Percentiles rank a stretch among this genome's conserved stretches.
Evolutionary conservation across 2,113 vertebrate genomes (phyloP).

Genomic region (Chloroceryle aenea): DNA sequence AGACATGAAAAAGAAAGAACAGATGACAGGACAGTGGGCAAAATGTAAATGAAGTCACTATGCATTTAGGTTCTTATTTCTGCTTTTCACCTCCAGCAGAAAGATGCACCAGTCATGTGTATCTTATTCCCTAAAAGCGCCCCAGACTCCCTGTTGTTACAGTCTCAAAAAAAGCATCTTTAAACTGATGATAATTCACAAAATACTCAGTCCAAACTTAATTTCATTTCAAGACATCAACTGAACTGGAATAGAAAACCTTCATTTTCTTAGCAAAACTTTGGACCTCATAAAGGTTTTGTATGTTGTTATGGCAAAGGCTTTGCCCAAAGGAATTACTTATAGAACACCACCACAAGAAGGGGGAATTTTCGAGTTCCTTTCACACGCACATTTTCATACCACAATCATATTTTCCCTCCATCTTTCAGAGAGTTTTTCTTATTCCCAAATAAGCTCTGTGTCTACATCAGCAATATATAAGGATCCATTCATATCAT

Average conservation of each 20-base stretch:
- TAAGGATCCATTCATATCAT: background rate
- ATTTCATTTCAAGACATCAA: constrained; percentile 62
- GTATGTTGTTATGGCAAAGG: constrained; percentile 43
- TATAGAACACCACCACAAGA: background rate
- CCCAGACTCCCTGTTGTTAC: background rate
- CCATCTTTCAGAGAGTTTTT: constrained; percentile 24
- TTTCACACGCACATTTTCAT: constrained; percentile 40
- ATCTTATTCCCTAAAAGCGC: background rate
- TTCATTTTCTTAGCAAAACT: constrained; percentile 73
- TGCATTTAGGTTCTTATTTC: background rate
- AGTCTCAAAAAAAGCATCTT: constrained; percentile 31
- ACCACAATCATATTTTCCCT: background rate
- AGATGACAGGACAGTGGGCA: background rate
- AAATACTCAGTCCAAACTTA: constrained; percentile 30
- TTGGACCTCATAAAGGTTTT: constrained; percentile 68
- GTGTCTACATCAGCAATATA: background rate
- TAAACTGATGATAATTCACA: constrained; percentile 24
- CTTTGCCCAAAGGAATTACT: constrained; percentile 43
- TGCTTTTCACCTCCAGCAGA: background rate
- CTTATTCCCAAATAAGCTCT: constrained; percentile 19
- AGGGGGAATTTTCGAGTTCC: background rate
- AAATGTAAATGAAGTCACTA: background rate
- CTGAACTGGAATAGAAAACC: constrained; percentile 46
- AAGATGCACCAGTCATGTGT: background rate
- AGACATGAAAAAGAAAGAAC: background rate